Evolutionary conservation across 2,113 vertebrate genomes (phyloP).

Genomic region (Orycteropus afer): DNA sequence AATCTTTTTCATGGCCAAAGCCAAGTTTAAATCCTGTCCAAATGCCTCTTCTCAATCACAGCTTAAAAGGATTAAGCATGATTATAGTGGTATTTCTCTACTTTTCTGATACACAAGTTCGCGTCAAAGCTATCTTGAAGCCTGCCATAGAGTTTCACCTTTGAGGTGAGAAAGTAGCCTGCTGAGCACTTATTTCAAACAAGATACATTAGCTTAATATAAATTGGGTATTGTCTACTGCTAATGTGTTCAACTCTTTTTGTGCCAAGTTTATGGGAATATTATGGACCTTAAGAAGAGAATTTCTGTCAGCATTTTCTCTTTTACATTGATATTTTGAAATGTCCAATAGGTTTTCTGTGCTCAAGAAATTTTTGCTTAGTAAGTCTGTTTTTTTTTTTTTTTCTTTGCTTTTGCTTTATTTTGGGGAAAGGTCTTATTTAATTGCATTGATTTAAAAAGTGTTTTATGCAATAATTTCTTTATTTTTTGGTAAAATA

Average conservation of each 20-base stretch:
- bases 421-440: slow-evolving; percentile 15
- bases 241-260: slow-evolving; percentile 39
- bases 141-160: slow-evolving; percentile 84
- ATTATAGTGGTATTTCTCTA: slow-evolving; percentile 86
- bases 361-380: slow-evolving; percentile 21
- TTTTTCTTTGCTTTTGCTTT: too few relatives aligned
- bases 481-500: slow-evolving; percentile 45
- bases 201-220: slow-evolving; percentile 82
- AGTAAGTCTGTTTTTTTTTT: slow-evolving; percentile 28
- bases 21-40: slow-evolving; percentile 90
- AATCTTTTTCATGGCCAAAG: slow-evolving; percentile 85
- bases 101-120: slow-evolving; percentile 84
- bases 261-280: background rate
- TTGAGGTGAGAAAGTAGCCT: slow-evolving; percentile 87
- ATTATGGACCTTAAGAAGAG: background rate
- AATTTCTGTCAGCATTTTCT: background rate
- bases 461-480: slow-evolving; percentile 9
- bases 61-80: slow-evolving; percentile 88
- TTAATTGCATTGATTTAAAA: slow-evolving; percentile 44
- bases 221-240: slow-evolving; percentile 76
- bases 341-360: background rate
- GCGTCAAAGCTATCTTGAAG: slow-evolving; percentile 86
- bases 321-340: background rate
- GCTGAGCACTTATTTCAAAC: slow-evolving; percentile 84
- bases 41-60: slow-evolving; percentile 90